phyloP scores from a whole-genome alignment of 2,797 vertebrate species.

The Sorex maritimensis region DNA sequence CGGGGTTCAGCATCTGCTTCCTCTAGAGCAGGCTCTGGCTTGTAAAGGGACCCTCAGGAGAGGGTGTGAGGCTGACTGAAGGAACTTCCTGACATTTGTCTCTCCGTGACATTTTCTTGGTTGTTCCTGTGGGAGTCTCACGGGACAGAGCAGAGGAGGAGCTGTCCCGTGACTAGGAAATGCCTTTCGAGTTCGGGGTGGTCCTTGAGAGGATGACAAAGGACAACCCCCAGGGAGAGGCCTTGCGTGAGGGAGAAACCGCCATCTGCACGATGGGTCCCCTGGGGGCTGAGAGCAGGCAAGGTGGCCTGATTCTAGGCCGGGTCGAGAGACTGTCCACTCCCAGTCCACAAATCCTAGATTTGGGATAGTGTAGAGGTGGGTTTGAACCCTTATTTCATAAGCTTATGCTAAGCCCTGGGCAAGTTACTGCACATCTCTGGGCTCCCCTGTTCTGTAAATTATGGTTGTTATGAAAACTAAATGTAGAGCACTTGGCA shows the following conservation, averaged over 20 bases:
- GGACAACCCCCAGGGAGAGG: background rate
- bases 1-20: conserved; percentile 41
- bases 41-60: background rate
- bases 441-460: conserved; percentile 59
- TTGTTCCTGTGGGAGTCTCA: conserved; percentile 8
- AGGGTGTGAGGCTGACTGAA: background rate
- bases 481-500: conserved; percentile 57
- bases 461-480: conserved; percentile 42
- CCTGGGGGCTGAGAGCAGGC: background rate
- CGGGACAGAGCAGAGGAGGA: background rate
- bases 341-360: background rate
- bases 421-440: conserved; percentile 39
- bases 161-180: background rate
- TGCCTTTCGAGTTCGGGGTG: conserved; percentile 44
- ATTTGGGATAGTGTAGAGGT: conserved; percentile 1
- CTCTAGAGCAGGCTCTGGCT: conserved; percentile 39
- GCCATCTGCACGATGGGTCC: too few relatives aligned
- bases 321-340: conserved; percentile 13
- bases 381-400: conserved; percentile 27
- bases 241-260: background rate
- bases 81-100: background rate
- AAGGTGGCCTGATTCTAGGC: background rate
- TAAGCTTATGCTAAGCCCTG: conserved; percentile 36
- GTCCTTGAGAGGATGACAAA: conserved; percentile 43
- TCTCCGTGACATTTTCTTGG: background rate